Percentiles rank a stretch among this genome's conserved stretches.
Evolutionary conservation across 1,140 invertebrate genomes (phyloP).

Genomic region (Zaprionus tsacasi): DNA sequence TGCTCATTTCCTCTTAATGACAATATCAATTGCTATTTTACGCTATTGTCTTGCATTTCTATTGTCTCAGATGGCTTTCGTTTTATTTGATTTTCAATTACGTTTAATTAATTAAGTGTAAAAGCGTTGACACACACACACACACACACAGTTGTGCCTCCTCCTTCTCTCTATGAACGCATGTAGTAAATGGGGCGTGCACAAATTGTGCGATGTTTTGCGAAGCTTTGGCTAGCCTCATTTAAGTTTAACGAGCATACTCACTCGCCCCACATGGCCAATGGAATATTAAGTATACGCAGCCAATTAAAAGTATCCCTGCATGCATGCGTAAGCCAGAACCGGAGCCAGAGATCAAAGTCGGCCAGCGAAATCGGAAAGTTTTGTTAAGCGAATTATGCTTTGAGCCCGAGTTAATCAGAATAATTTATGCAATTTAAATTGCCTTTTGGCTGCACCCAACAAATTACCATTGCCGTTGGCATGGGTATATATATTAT

Average conservation of each 20-base stretch:
- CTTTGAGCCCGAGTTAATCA: constrained; percentile 18
- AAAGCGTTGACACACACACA: constrained; percentile 62
- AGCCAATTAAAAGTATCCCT: constrained; percentile 32
- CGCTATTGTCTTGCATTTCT: constrained; percentile 68
- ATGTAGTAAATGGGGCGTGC: constrained; percentile 57
- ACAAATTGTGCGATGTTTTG: constrained; percentile 69
- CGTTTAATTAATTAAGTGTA: constrained; percentile 80
- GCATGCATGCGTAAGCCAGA: neutral
- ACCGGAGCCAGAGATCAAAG: constrained; percentile 16
- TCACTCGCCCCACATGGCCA: constrained; percentile 14
- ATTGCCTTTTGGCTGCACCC: constrained; percentile 20
- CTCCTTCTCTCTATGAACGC: neutral
- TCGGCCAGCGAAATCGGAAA: constrained; percentile 20
- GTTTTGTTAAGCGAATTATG: constrained; percentile 17
- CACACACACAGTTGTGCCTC: no score
- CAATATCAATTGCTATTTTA: constrained; percentile 78
- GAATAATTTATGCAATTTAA: constrained; percentile 45
- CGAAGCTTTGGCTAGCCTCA: constrained; percentile 41
- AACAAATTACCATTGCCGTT: constrained; percentile 37
- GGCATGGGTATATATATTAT: neutral
- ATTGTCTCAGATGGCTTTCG: constrained; percentile 69
- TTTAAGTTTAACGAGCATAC: constrained; percentile 45
- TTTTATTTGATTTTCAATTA: constrained; percentile 81
- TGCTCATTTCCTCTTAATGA: constrained; percentile 79
- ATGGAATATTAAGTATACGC: constrained; percentile 51